phyloP scores from a whole-genome alignment of 1,140 invertebrate species.

The Thalassaphorura encarpata region DNA sequence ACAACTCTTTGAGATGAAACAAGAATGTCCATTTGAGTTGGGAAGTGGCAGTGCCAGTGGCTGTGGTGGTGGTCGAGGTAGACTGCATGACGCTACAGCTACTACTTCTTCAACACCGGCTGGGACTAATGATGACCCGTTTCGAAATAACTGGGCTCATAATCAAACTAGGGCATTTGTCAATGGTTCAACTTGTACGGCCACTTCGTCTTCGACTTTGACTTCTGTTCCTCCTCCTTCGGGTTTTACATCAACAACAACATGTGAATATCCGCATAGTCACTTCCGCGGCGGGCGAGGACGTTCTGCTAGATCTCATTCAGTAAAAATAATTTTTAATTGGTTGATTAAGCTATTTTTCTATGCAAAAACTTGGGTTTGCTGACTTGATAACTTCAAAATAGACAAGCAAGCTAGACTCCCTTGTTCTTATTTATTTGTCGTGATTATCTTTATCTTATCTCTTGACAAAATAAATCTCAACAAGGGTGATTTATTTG shows the following conservation, averaged over 20 bases:
- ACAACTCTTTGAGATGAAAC: neutral
- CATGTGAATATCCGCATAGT: neutral
- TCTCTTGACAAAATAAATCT: neutral
- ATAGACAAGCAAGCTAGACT: too few species aligned
- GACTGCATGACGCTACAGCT: neutral
- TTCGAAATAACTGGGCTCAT: conserved; percentile 17
- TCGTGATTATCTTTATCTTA: conserved; percentile 16
- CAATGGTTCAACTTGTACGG: neutral
- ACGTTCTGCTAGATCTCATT: conserved; percentile 14
- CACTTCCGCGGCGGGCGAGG: neutral
- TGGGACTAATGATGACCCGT: conserved; percentile 31
- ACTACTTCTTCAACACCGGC: conserved; percentile 6
- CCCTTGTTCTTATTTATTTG: conserved; percentile 2
- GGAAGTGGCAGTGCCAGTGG: too few species aligned
- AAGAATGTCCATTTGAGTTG: neutral
- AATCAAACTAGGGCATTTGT: neutral
- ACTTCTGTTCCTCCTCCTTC: neutral
- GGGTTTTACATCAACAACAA: neutral
- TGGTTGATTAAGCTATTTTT: conserved; percentile 1
- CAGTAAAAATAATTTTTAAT: conserved; percentile 17
- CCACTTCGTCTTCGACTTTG: neutral
- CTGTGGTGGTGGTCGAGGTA: neutral
- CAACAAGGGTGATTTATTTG: too few species aligned
- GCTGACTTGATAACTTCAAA: too few species aligned
- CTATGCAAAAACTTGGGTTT: too few species aligned